Conservation (phyloP, 2,113 vertebrate genomes). For the Mustela nigripes region DNA sequence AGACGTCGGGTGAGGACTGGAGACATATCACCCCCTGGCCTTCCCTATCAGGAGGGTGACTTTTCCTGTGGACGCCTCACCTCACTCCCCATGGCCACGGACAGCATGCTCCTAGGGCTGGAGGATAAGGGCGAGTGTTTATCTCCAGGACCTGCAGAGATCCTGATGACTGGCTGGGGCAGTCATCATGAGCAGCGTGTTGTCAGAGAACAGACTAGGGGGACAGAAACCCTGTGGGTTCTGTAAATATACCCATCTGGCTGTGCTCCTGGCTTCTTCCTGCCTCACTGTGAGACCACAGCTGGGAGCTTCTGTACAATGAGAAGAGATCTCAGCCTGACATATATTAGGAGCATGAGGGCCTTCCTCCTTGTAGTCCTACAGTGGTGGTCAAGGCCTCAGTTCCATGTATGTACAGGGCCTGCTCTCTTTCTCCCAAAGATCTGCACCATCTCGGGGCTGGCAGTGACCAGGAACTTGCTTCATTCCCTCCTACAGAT, state of each 20-base stretch:
- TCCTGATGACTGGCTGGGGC: no score
- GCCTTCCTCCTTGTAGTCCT: neutral
- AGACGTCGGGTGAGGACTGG: slow-evolving; percentile 29
- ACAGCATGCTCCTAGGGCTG: neutral
- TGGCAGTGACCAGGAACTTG: neutral
- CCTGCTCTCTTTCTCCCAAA: neutral
- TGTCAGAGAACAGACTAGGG: neutral
- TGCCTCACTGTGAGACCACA: neutral
- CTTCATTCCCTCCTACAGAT: neutral
- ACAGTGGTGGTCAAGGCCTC: neutral
- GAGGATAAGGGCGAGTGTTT: no score
- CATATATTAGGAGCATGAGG: neutral
- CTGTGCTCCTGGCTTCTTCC: neutral
- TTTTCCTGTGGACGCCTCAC: neutral
- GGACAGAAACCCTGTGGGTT: neutral
- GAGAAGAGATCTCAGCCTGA: neutral
- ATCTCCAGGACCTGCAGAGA: neutral
- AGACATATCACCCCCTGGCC: neutral
- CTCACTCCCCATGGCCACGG: neutral
- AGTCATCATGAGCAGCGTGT: neutral
- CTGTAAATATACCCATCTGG: neutral
- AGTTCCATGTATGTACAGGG: neutral
- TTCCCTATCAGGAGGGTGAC: neutral
- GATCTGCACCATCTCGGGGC: no score
- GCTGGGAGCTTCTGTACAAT: neutral